Conservation (phyloP, 2,113 vertebrate genomes). For the Condylura cristata region DNA sequence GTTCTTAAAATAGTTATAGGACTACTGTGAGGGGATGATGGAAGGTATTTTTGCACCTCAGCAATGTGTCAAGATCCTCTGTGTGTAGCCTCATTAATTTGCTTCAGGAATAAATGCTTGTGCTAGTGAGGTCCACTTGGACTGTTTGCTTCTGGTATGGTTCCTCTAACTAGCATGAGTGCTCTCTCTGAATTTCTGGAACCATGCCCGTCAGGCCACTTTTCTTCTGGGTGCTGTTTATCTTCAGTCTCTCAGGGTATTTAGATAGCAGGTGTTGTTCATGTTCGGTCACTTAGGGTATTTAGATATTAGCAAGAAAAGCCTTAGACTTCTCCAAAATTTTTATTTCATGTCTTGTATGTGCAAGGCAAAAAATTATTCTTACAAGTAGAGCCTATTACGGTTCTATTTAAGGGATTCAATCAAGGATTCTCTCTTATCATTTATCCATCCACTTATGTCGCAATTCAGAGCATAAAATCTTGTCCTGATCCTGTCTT, state of each 20-base stretch:
- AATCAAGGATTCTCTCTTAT: not conserved
- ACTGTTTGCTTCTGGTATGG: not conserved
- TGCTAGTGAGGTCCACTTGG: not conserved
- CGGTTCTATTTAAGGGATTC: not conserved
- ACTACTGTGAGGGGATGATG: not conserved
- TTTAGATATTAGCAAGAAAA: not conserved
- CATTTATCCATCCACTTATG: not conserved
- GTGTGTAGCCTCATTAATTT: not conserved
- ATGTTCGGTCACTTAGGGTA: not conserved
- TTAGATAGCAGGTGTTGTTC: not conserved
- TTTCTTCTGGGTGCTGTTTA: not conserved
- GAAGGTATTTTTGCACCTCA: not conserved
- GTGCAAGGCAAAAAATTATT: not conserved
- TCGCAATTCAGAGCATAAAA: not conserved
- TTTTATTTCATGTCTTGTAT: not conserved
- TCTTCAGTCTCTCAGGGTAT: not conserved
- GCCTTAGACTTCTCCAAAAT: not conserved
- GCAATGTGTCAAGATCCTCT: not conserved
- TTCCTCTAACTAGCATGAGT: not conserved
- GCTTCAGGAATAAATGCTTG: not conserved
- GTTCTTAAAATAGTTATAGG: not conserved
- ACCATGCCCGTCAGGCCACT: not conserved
- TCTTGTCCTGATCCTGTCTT: not conserved
- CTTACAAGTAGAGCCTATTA: not conserved
- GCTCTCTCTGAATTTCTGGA: not conserved